Evolutionary conservation across 2,888 invertebrate species (phyloP).

Genomic region (Dione juno): DNA sequence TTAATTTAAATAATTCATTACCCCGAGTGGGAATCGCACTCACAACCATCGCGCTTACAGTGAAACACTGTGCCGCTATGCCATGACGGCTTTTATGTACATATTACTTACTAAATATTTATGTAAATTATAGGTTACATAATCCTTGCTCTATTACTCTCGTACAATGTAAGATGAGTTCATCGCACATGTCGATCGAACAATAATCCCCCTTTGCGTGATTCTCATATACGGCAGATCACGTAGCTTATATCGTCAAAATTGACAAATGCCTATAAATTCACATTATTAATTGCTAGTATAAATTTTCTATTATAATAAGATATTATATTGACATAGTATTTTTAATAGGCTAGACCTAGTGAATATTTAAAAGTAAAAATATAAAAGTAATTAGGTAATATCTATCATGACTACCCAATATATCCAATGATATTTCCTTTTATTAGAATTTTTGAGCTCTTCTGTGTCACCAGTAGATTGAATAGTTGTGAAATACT

Average conservation of each 20-base stretch:
- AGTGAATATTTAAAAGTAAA: too few relatives aligned
- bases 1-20: too few relatives aligned
- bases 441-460: background rate
- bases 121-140: background rate
- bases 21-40: too few relatives aligned
- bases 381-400: too few relatives aligned
- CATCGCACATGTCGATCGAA: conserved; percentile 18
- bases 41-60: too few relatives aligned
- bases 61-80: background rate
- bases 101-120: background rate
- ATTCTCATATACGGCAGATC: conserved; percentile 16
- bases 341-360: too few relatives aligned
- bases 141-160: background rate
- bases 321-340: too few relatives aligned
- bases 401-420: background rate
- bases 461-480: too few relatives aligned
- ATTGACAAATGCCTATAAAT: background rate
- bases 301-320: background rate
- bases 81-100: background rate
- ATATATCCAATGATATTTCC: background rate
- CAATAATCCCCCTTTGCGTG: conserved; percentile 20
- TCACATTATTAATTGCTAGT: background rate
- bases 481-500: too few relatives aligned
- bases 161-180: background rate
- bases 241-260: conserved; percentile 11